These are phyloP conservation scores for Varanus komodoensis DNA, from an alignment of 2,113 vertebrate species.

Conservation along the genomic window DNA sequence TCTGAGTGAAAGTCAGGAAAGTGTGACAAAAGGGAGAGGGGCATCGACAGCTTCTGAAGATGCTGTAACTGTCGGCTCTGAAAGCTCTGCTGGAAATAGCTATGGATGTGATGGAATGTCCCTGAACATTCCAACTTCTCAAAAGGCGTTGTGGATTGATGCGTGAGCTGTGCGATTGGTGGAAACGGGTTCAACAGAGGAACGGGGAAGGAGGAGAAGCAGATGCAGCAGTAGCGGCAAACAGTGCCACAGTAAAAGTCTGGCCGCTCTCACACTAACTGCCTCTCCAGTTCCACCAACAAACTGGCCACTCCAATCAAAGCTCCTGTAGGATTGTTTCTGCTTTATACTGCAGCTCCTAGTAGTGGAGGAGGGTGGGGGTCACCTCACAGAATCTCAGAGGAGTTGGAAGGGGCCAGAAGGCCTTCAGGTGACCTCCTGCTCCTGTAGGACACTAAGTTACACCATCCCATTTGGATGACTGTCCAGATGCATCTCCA, in stretches of 20 bases:
- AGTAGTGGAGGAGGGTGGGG: neutral
- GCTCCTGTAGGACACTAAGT: too few relatives aligned
- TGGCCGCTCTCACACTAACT: neutral
- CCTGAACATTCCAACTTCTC: neutral
- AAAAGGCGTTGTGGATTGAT: neutral
- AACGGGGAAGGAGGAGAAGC: neutral
- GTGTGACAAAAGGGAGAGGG: too few relatives aligned
- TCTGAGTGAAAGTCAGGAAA: too few relatives aligned
- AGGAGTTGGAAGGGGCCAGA: too few relatives aligned
- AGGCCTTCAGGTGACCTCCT: too few relatives aligned
- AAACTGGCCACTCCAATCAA: neutral
- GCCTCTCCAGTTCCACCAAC: neutral
- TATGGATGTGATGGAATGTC: neutral
- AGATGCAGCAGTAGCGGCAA: neutral
- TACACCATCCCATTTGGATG: too few relatives aligned
- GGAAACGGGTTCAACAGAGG: neutral
- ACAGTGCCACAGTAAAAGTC: neutral
- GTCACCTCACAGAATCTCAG: neutral
- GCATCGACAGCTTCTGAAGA: neutral
- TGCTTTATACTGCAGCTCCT: constrained; percentile 14
- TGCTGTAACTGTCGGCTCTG: neutral
- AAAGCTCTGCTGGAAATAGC: neutral
- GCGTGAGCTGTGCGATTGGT: too few relatives aligned
- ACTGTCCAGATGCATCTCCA: too few relatives aligned
- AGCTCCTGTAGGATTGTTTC: neutral